Conservation (phyloP, 2,113 vertebrate species). For the Alexandromys fortis region DNA sequence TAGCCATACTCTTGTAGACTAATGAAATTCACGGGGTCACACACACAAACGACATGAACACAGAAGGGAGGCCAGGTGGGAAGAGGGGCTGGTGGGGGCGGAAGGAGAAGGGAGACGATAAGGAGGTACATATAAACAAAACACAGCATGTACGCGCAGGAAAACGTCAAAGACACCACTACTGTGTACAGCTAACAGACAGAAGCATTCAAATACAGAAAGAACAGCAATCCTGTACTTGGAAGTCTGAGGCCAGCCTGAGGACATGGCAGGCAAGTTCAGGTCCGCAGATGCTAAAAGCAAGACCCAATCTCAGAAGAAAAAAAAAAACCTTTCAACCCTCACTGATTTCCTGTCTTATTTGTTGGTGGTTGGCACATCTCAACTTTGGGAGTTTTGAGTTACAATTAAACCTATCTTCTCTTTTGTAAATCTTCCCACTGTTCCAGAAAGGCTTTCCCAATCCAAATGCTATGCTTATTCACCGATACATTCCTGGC, state of each 20-base stretch:
- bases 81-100: background rate
- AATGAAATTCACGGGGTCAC: background rate
- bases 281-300: background rate
- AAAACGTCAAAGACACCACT: background rate
- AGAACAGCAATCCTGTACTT: background rate
- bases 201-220: background rate
- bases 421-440: background rate
- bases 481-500: background rate
- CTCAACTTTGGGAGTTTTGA: background rate
- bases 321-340: background rate
- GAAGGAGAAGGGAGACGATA: background rate
- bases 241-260: background rate
- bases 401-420: background rate
- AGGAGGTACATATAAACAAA: background rate
- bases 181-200: background rate
- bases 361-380: too few relatives aligned
- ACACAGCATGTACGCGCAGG: background rate
- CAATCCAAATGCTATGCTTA: too few relatives aligned
- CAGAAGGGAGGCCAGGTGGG: background rate
- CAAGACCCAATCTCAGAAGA: background rate
- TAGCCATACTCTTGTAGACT: background rate
- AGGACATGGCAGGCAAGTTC: background rate
- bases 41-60: too few relatives aligned
- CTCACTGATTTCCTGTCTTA: background rate
- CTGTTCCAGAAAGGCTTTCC: background rate